phyloP scores from a whole-genome alignment of 92 coral and sea anemone species.

The Chrysogorgia sp. region DNA sequence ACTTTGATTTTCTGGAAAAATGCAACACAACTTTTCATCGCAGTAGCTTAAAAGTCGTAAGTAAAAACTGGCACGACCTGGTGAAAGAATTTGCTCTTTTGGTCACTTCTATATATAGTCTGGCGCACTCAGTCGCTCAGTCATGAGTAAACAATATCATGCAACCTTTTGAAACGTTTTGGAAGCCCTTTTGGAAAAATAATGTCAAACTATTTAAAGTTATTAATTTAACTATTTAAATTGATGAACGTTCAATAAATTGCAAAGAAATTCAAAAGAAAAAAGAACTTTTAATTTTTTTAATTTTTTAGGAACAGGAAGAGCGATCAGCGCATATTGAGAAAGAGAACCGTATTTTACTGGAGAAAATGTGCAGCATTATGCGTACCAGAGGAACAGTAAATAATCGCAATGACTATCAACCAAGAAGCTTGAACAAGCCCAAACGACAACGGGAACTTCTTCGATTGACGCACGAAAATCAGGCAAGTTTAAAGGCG shows the following conservation, averaged over 20 bases:
- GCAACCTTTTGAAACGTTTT: background rate
- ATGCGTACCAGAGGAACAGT: conserved; percentile 91
- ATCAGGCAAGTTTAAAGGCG: conserved; percentile 82
- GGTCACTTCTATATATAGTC: no score
- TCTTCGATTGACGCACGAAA: conserved; percentile 92
- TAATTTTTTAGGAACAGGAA: conserved; percentile 78
- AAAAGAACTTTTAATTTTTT: no score
- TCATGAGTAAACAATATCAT: no score
- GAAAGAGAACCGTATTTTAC: conserved; percentile 87
- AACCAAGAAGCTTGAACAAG: conserved; percentile 25
- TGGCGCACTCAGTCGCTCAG: no score
- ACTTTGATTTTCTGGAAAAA: no score
- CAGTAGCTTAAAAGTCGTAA: no score
- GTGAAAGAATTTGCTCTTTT: no score
- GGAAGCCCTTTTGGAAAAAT: background rate
- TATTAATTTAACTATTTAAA: no score
- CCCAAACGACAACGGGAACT: conserved; percentile 92
- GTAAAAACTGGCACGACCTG: no score
- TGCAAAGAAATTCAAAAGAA: background rate
- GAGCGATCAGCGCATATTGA: conserved; percentile 89
- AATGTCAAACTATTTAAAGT: background rate
- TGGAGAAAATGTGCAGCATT: conserved; percentile 90
- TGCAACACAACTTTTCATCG: no score
- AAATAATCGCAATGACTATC: conserved; percentile 25
- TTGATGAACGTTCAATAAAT: no score